phyloP scores from a whole-genome alignment of 2,888 invertebrate genomes.

The Gari tellinella region DNA sequence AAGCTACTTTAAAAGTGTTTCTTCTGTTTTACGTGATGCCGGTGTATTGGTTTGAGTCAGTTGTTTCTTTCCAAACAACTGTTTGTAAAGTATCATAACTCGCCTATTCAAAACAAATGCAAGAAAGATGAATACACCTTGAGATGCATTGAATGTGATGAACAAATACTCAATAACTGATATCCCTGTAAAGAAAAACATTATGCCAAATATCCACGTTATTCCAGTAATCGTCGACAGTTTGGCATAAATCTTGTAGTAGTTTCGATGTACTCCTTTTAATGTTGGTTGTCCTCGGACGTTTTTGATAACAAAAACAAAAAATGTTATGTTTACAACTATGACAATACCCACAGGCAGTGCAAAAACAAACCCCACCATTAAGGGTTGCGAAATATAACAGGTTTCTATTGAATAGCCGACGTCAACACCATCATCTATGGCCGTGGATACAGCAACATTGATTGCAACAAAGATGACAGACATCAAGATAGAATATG shows the following conservation, averaged over 20 bases:
- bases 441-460: background rate
- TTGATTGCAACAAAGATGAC: slow-evolving; percentile 27
- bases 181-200: slow-evolving; percentile 21
- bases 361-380: slow-evolving; percentile 43
- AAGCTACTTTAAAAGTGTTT: no score
- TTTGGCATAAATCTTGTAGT: slow-evolving; percentile 41
- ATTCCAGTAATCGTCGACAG: slow-evolving; percentile 48
- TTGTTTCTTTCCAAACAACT: no score
- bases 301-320: slow-evolving; percentile 26
- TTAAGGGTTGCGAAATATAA: slow-evolving; percentile 28
- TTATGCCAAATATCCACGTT: slow-evolving; percentile 47
- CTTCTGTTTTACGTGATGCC: no score
- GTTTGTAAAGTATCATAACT: slow-evolving; percentile 25
- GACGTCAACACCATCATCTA: slow-evolving; percentile 11
- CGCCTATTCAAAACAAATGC: slow-evolving; percentile 45
- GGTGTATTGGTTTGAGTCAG: no score
- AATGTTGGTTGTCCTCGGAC: slow-evolving; percentile 27
- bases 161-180: slow-evolving; percentile 40
- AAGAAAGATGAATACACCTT: slow-evolving; percentile 46
- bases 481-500: slow-evolving; percentile 18
- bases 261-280: slow-evolving; percentile 14
- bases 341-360: slow-evolving; percentile 32
- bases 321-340: slow-evolving; percentile 24
- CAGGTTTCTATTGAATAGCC: slow-evolving; percentile 42
- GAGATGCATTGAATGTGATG: slow-evolving; percentile 40